Evolutionary conservation across 1,140 invertebrate genomes (phyloP).

Genomic region (Ceratoteleas bidentatus): DNA sequence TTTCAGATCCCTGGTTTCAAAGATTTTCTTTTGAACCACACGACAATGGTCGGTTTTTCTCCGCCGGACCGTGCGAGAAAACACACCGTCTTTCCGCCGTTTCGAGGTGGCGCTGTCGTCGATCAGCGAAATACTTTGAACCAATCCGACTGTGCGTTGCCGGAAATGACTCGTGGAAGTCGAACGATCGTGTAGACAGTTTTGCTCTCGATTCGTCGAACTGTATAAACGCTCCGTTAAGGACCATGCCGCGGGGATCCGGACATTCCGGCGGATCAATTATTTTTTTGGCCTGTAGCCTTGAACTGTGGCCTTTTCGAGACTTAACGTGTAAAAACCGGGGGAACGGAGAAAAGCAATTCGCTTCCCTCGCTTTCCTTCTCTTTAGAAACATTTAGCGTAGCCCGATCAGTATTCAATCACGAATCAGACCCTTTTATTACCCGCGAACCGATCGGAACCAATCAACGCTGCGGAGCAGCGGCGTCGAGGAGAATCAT

Average conservation of each 20-base stretch:
- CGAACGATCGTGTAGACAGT: background rate
- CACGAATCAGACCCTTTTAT: constrained; percentile 8
- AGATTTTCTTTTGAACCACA: background rate
- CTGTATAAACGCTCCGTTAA: background rate
- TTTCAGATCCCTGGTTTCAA: too few species aligned
- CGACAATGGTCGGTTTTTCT: background rate
- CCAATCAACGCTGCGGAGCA: constrained; percentile 7
- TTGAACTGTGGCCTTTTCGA: constrained; percentile 79
- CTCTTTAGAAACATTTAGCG: constrained; percentile 35
- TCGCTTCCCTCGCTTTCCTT: constrained; percentile 10
- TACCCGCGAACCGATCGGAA: background rate
- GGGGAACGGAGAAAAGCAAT: background rate
- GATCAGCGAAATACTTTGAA: too few species aligned
- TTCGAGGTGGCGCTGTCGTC: too few species aligned
- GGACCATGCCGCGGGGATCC: background rate
- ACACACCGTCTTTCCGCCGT: too few species aligned
- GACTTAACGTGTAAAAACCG: constrained; percentile 72
- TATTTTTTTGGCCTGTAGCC: constrained; percentile 78
- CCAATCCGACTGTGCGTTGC: too few species aligned
- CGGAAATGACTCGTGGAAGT: too few species aligned
- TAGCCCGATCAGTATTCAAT: constrained; percentile 54
- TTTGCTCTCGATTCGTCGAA: too few species aligned
- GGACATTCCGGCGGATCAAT: constrained; percentile 35
- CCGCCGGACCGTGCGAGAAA: too few species aligned
- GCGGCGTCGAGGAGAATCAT: too few species aligned